phyloP scores from a whole-genome alignment of 2,888 invertebrate species.

The Drosophila limbata region DNA sequence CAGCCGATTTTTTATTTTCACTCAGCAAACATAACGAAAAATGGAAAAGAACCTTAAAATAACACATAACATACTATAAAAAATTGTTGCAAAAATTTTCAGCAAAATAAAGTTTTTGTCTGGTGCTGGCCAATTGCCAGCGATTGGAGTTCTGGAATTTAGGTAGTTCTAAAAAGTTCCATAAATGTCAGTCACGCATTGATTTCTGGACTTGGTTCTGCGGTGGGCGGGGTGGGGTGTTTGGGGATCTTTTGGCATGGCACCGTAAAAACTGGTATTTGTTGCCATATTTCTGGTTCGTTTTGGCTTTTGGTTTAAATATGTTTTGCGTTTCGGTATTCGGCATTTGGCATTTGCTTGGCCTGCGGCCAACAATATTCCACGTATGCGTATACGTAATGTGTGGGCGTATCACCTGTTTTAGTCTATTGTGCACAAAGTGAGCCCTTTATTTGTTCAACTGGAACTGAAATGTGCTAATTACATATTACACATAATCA shows the following conservation, averaged over 20 bases:
- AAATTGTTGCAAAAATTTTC: constrained; percentile 35
- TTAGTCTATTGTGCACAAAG: constrained; percentile 6
- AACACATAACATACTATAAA: constrained; percentile 18
- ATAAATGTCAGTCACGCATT: constrained; percentile 63
- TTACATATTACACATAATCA: constrained; percentile 43
- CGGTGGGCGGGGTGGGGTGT: neutral
- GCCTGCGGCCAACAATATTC: constrained; percentile 51
- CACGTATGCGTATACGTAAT: constrained; percentile 43
- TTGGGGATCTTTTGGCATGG: neutral
- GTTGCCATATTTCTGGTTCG: constrained; percentile 12
- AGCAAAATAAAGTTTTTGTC: constrained; percentile 33
- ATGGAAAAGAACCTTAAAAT: constrained; percentile 8
- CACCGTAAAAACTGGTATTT: constrained; percentile 18
- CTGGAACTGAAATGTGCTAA: constrained; percentile 41
- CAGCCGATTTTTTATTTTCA: constrained; percentile 58
- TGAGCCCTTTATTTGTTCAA: constrained; percentile 22
- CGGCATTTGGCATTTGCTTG: constrained; percentile 48
- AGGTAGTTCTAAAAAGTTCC: constrained; percentile 41
- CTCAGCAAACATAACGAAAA: constrained; percentile 34
- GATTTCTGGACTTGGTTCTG: constrained; percentile 41
- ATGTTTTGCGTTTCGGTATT: constrained; percentile 56
- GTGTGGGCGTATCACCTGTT: constrained; percentile 24
- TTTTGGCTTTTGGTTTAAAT: constrained; percentile 37
- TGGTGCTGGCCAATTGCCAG: constrained; percentile 53
- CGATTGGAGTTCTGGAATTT: constrained; percentile 34